phyloP scores from a whole-genome alignment of 2,888 invertebrate species.

The Crocallis elinguaria region DNA sequence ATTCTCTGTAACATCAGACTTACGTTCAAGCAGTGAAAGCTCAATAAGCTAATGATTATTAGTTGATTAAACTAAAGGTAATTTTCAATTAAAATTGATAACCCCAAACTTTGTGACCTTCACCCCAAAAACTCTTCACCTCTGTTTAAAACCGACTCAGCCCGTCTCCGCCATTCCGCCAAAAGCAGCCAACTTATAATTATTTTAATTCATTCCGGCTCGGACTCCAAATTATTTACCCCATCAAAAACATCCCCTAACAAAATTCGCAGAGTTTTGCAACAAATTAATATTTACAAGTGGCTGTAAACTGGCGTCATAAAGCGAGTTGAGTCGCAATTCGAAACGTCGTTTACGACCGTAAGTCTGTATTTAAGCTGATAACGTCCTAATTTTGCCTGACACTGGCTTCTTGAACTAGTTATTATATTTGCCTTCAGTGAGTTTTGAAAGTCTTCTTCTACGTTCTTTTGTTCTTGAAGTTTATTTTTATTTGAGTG shows the following conservation, averaged over 20 bases:
- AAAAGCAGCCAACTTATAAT: slow-evolving; percentile 29
- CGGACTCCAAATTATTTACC: slow-evolving; percentile 32
- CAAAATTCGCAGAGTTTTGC: slow-evolving; percentile 39
- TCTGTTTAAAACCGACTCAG: background rate
- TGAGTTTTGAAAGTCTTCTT: slow-evolving; percentile 4
- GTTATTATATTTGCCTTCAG: slow-evolving; percentile 1
- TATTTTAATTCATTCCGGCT: slow-evolving; percentile 37
- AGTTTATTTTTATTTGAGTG: background rate
- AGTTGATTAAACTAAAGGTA: too few species aligned
- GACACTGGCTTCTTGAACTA: background rate
- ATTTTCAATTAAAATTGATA: background rate
- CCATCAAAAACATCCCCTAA: slow-evolving; percentile 38
- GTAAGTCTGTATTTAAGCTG: slow-evolving; percentile 21
- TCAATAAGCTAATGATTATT: too few species aligned
- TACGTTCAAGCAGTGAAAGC: too few species aligned
- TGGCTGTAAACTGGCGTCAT: slow-evolving; percentile 42
- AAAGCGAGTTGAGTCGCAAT: slow-evolving; percentile 37
- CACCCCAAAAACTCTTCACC: background rate
- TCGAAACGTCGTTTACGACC: slow-evolving; percentile 45
- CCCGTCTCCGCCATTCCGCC: slow-evolving; percentile 7
- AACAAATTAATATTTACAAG: slow-evolving; percentile 50
- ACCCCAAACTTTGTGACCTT: background rate
- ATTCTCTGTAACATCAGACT: too few species aligned
- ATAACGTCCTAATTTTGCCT: slow-evolving; percentile 19
- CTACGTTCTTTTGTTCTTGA: background rate